Evolutionary conservation across 2,113 vertebrate species (phyloP).

Genomic region (Sisor rabdophorus): DNA sequence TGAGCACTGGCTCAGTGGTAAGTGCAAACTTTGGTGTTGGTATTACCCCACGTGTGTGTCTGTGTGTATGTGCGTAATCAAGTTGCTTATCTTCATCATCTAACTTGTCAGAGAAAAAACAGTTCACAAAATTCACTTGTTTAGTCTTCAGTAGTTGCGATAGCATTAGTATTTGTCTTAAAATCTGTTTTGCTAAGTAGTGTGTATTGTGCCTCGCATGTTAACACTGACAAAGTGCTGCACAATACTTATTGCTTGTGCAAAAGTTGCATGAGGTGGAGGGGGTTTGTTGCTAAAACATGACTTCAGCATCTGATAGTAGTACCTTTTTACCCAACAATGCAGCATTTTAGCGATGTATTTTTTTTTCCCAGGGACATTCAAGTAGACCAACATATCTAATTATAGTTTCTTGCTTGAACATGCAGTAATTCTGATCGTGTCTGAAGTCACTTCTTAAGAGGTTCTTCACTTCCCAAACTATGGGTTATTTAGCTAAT

Average conservation of each 20-base stretch:
- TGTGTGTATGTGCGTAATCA: neutral
- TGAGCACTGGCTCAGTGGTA: conserved; percentile 64
- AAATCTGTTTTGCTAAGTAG: neutral
- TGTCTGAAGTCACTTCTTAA: neutral
- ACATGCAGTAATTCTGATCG: neutral
- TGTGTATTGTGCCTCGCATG: neutral
- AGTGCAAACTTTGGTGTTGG: conserved; percentile 50
- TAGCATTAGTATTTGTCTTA: neutral
- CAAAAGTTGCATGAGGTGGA: neutral
- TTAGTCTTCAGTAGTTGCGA: too few species aligned
- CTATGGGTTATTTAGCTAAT: neutral
- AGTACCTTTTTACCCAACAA: neutral
- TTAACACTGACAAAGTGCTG: neutral
- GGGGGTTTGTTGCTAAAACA: neutral
- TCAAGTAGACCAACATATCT: neutral
- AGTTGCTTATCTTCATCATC: conserved; percentile 6
- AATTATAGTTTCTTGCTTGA: neutral
- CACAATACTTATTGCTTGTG: neutral
- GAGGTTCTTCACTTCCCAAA: neutral
- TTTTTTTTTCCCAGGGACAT: neutral
- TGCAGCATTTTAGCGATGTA: neutral
- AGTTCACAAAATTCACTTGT: neutral
- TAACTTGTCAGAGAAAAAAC: neutral
- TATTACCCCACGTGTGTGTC: neutral
- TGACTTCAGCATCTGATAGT: neutral